Evolutionary conservation across 2,797 vertebrate genomes (phyloP).

Genomic region (Chiroxiphia lanceolata): DNA sequence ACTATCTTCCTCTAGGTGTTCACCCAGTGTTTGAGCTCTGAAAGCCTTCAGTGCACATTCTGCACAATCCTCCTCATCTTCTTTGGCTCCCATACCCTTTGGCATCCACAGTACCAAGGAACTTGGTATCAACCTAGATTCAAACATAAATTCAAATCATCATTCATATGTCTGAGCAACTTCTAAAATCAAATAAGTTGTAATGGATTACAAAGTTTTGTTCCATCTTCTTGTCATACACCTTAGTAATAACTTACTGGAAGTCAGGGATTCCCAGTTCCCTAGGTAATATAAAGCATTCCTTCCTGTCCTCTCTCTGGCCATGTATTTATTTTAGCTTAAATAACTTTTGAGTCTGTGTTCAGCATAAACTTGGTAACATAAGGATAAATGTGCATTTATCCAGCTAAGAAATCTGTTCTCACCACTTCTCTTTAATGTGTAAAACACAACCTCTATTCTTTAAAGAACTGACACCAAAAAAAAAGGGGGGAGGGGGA

Average conservation of each 20-base stretch:
- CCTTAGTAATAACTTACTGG: neutral
- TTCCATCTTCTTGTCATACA: neutral
- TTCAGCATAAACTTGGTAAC: neutral
- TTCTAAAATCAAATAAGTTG: neutral
- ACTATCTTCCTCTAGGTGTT: neutral
- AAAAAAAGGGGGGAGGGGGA: rapidly evolving
- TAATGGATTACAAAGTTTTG: neutral
- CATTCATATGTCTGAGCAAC: neutral
- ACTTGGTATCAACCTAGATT: neutral
- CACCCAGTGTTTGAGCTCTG: neutral
- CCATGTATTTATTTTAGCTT: neutral
- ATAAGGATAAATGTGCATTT: neutral
- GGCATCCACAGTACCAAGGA: neutral
- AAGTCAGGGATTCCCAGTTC: neutral
- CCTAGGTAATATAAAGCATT: neutral
- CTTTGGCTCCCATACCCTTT: neutral
- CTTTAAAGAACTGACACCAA: neutral
- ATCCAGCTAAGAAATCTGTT: neutral
- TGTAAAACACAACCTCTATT: neutral
- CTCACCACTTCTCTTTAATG: neutral
- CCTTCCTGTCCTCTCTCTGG: neutral
- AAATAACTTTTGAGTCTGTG: neutral
- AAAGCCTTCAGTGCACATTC: neutral
- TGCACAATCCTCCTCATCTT: neutral
- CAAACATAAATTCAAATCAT: neutral